phyloP scores from a whole-genome alignment of 2,113 vertebrate species.

The Marcusenius ussheri region DNA sequence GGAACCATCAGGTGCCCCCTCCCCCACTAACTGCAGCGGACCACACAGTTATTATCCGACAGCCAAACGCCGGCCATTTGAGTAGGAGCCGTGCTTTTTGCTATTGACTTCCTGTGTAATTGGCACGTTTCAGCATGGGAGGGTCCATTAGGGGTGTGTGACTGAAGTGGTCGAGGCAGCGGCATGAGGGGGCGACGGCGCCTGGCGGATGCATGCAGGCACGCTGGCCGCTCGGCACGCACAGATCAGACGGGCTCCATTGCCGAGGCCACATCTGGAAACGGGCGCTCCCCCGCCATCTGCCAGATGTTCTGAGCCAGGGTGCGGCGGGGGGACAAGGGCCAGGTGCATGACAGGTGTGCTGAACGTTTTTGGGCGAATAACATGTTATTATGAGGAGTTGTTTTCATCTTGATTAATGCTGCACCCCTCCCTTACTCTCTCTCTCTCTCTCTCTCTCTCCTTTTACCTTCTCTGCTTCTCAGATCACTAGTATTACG shows the following conservation, averaged over 20 bases:
- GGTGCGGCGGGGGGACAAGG: no score
- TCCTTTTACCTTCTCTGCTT: neutral
- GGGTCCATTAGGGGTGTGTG: neutral
- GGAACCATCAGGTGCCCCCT: conserved; percentile 22
- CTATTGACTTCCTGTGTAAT: neutral
- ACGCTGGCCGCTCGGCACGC: neutral
- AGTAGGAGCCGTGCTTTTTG: neutral
- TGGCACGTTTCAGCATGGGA: neutral
- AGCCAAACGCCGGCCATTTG: neutral
- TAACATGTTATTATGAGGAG: neutral
- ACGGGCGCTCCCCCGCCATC: neutral
- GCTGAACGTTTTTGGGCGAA: neutral
- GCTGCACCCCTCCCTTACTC: neutral
- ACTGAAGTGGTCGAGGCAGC: neutral
- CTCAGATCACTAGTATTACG: neutral
- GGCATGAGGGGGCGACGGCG: neutral
- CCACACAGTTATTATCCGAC: neutral
- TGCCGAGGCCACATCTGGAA: neutral
- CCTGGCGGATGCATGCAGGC: neutral
- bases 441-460: neutral
- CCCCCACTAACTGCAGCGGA: neutral
- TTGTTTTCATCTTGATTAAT: neutral
- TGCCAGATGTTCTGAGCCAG: conserved; percentile 9
- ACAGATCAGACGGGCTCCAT: neutral
- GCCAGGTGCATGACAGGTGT: neutral